A percentile compares a stretch with the other conserved stretches of the same genome.
Conservation (phyloP, 2,888 invertebrate genomes). For the Aphidius colemani region DNA sequence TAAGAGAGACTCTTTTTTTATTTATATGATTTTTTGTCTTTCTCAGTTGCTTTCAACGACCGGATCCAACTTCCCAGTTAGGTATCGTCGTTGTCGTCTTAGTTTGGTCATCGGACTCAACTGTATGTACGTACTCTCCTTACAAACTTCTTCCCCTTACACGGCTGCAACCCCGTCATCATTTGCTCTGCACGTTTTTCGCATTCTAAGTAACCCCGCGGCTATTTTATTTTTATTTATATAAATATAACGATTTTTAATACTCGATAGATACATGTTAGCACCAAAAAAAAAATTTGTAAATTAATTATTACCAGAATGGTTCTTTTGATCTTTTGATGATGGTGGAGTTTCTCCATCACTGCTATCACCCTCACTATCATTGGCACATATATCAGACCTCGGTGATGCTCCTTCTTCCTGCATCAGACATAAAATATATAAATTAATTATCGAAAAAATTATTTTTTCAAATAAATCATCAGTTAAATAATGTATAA, state of each 20-base stretch:
- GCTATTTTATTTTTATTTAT: too few relatives aligned
- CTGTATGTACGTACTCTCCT: slow-evolving; percentile 50
- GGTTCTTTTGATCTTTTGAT: slow-evolving; percentile 54
- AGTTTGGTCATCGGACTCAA: slow-evolving; percentile 56
- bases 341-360: slow-evolving; percentile 54
- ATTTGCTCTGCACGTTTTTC: slow-evolving; percentile 53
- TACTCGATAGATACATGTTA: too few relatives aligned
- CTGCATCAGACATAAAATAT: slow-evolving; percentile 42
- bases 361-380: slow-evolving; percentile 57
- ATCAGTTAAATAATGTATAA: slow-evolving; percentile 14
- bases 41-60: slow-evolving; percentile 45
- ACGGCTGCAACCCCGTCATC: slow-evolving; percentile 57
- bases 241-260: neutral
- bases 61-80: slow-evolving; percentile 59
- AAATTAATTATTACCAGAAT: slow-evolving; percentile 47
- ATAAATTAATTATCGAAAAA: neutral
- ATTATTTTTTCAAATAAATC: neutral
- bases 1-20: slow-evolving; percentile 26
- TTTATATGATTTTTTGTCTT: neutral
- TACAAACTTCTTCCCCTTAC: slow-evolving; percentile 52
- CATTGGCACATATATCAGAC: slow-evolving; percentile 55
- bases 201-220: slow-evolving; percentile 51
- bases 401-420: slow-evolving; percentile 55
- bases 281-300: too few relatives aligned
- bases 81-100: slow-evolving; percentile 56